Evolutionary conservation across 1,140 invertebrate genomes (phyloP).

Genomic region (Schlechtendalia chinensis): DNA sequence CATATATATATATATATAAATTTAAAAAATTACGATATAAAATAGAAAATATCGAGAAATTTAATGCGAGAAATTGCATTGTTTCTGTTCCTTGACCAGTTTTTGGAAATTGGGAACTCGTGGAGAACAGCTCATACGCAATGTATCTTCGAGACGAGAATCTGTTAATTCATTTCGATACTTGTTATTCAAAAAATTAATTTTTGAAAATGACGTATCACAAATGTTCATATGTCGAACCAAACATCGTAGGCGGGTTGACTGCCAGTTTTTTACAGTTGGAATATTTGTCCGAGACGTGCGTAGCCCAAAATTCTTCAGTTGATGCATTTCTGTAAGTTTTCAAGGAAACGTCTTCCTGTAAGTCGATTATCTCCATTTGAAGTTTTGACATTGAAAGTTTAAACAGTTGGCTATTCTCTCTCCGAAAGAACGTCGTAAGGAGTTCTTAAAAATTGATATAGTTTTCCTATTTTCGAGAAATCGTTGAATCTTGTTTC

Average conservation of each 20-base stretch:
- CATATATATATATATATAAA: too few species aligned
- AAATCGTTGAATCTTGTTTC: slow-evolving; percentile 12
- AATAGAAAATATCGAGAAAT: too few species aligned
- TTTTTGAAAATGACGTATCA: too few species aligned
- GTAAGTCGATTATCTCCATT: background rate
- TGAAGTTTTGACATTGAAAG: slow-evolving; percentile 18
- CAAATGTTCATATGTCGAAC: background rate
- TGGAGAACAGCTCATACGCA: background rate
- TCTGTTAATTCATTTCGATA: background rate
- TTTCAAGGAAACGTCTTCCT: slow-evolving; percentile 7
- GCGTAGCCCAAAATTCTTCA: background rate
- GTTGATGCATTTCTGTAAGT: background rate
- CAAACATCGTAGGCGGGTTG: background rate
- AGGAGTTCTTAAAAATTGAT: slow-evolving; percentile 16
- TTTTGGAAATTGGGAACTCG: too few species aligned
- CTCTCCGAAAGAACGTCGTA: background rate
- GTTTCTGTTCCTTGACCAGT: too few species aligned
- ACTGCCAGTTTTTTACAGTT: background rate
- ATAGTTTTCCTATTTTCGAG: slow-evolving; percentile 15
- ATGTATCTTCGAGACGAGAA: background rate
- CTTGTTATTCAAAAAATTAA: slow-evolving; percentile 1
- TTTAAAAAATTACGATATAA: too few species aligned
- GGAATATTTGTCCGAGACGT: background rate
- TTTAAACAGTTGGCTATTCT: background rate
- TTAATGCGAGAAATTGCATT: too few species aligned